These are phyloP conservation scores for Chiloscyllium plagiosum DNA, from an alignment of 2,113 vertebrate species.

Conservation along the genomic window DNA sequence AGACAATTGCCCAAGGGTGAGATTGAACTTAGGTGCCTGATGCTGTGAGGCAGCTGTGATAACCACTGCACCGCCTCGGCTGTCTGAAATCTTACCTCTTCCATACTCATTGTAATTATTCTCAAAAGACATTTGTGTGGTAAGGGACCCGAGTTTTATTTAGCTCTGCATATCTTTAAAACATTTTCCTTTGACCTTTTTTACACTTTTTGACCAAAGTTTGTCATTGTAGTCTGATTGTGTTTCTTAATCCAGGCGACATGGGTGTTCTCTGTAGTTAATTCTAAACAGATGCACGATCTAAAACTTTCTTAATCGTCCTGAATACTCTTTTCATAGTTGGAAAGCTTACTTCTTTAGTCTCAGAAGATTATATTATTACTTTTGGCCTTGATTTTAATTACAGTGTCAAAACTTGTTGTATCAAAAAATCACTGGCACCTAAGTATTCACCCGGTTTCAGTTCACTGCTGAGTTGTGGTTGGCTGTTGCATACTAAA, in stretches of 20 bases:
- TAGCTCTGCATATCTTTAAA: background rate
- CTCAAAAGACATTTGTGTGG: background rate
- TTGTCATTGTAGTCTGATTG: background rate
- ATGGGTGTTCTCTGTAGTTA: background rate
- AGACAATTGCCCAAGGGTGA: too few relatives aligned
- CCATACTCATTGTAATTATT: background rate
- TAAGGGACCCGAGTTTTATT: background rate
- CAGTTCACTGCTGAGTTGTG: background rate
- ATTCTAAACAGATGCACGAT: background rate
- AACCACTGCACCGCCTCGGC: too few relatives aligned
- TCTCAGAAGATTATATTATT: background rate
- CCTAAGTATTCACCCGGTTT: background rate
- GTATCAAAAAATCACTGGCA: background rate
- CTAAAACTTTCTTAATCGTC: background rate
- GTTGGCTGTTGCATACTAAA: background rate
- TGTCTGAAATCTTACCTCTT: background rate
- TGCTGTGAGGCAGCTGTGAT: too few relatives aligned
- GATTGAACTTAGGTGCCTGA: too few relatives aligned
- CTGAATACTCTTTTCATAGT: background rate
- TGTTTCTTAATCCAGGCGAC: background rate
- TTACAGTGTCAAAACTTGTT: conserved; percentile 21
- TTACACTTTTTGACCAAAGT: background rate
- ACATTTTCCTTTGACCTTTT: background rate
- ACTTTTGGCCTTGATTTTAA: conserved; percentile 28
- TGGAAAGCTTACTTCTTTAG: background rate